These are phyloP conservation scores for Melipona bicolor DNA, from an alignment of 2,888 invertebrate genomes.

Conservation along the genomic window DNA sequence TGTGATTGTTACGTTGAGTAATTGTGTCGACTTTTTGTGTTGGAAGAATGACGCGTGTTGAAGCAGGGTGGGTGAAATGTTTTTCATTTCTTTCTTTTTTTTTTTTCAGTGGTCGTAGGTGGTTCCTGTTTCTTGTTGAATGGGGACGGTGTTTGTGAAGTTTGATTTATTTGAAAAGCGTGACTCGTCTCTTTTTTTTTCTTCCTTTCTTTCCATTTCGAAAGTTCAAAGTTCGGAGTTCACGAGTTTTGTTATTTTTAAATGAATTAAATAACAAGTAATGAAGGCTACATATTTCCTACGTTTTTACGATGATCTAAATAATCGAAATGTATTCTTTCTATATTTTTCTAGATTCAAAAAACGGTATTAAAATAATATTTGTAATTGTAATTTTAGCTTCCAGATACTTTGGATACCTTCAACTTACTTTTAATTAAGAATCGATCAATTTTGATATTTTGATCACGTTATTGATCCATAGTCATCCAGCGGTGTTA, in stretches of 20 bases:
- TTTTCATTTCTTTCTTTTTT: too few species aligned
- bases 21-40: neutral
- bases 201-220: neutral
- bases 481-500: too few species aligned
- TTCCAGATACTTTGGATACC: neutral
- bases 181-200: neutral
- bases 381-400: neutral
- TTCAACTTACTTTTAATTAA: neutral
- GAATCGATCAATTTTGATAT: too few species aligned
- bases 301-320: too few species aligned
- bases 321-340: too few species aligned
- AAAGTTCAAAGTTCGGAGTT: neutral
- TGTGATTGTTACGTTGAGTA: neutral
- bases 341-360: neutral
- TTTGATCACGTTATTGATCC: too few species aligned
- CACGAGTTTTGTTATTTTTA: neutral
- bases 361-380: neutral
- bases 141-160: neutral
- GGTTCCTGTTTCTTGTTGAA: constrained; percentile 1
- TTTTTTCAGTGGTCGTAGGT: neutral
- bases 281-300: too few species aligned
- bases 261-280: neutral
- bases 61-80: neutral
- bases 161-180: neutral
- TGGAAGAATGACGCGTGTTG: constrained; percentile 1